Evolutionary conservation across 2,113 vertebrate genomes (phyloP).

Genomic region (Myocastor coypus): DNA sequence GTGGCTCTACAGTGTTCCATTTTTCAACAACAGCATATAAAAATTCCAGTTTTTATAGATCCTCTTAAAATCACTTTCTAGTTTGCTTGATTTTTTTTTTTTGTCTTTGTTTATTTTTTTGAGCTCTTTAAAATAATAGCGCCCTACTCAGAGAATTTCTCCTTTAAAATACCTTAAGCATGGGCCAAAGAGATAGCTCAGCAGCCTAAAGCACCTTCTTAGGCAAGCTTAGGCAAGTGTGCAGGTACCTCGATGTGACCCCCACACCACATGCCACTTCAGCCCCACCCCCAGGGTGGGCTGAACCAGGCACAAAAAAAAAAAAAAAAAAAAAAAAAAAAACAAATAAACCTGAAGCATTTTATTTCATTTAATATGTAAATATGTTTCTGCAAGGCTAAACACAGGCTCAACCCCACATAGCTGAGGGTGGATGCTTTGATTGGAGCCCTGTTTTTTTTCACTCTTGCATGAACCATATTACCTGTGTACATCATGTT

Average conservation of each 20-base stretch:
- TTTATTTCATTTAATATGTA: conserved; percentile 29
- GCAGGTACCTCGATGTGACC: too few relatives aligned
- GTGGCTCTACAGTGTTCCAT: neutral
- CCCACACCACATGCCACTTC: too few relatives aligned
- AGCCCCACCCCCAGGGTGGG: too few relatives aligned
- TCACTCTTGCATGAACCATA: neutral
- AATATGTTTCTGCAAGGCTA: neutral
- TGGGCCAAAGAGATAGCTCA: too few relatives aligned
- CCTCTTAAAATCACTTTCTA: neutral
- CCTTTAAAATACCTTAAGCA: neutral
- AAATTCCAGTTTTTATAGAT: neutral
- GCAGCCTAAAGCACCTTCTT: too few relatives aligned
- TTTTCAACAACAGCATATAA: neutral
- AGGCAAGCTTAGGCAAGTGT: too few relatives aligned
- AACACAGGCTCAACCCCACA: too few relatives aligned
- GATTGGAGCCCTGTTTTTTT: neutral
- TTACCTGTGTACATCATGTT: neutral
- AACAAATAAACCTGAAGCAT: neutral
- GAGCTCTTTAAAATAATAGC: neutral
- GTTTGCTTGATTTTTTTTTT: too few relatives aligned
- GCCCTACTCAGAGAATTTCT: neutral
- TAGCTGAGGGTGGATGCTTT: neutral
- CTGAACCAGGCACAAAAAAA: too few relatives aligned
- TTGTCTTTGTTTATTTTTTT: too few relatives aligned
- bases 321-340: too few relatives aligned